A percentile compares a stretch with the other conserved stretches of the same genome.
These are phyloP conservation scores for Corynorhinus townsendii DNA, from an alignment of 2,113 vertebrate genomes.

Conservation along the genomic window DNA sequence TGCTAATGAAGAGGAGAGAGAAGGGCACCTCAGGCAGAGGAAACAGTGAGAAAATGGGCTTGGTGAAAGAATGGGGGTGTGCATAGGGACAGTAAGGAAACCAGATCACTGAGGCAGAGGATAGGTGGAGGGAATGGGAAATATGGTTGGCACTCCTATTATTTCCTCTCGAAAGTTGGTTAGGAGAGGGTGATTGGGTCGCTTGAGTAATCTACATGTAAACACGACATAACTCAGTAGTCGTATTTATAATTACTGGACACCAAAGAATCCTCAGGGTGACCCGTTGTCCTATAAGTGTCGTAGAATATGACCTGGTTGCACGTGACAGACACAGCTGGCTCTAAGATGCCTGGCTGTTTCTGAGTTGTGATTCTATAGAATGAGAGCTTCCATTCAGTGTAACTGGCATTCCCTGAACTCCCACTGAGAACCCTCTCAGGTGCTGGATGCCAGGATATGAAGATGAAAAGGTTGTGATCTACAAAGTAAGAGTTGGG, in stretches of 20 bases:
- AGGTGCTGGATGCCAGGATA: background rate
- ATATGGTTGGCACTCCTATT: background rate
- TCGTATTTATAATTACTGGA: background rate
- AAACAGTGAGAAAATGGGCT: background rate
- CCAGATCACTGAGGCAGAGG: background rate
- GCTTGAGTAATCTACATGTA: background rate
- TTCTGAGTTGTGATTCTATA: background rate
- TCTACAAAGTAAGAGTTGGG: background rate
- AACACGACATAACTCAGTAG: background rate
- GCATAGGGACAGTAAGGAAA: background rate
- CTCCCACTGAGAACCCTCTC: background rate
- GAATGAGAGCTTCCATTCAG: background rate
- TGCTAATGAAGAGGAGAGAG: background rate
- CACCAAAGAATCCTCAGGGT: background rate
- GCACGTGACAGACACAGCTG: background rate
- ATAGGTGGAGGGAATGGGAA: background rate
- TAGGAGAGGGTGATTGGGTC: background rate
- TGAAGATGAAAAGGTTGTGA: background rate
- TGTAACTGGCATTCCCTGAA: background rate
- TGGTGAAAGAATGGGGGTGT: background rate
- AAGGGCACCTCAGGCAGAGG: background rate
- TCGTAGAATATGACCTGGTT: background rate
- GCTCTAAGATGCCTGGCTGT: background rate
- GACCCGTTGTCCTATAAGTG: background rate
- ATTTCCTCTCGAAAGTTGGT: background rate